Conservation (phyloP, 2,113 vertebrate genomes). For the Hemicordylus capensis region DNA sequence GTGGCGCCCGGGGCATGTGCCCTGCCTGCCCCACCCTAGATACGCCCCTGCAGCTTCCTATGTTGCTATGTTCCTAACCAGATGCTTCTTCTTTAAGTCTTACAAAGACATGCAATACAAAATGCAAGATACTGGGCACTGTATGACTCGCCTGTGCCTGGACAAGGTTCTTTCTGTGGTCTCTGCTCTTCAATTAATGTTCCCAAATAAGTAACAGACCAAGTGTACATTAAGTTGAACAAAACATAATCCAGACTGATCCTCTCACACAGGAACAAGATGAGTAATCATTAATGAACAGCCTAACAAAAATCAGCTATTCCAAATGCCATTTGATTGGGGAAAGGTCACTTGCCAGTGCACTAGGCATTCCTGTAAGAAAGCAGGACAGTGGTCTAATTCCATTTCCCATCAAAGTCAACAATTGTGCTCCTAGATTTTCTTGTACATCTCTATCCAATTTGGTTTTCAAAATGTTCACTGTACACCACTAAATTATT, state of each 20-base stretch:
- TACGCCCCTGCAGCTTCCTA: too few species aligned
- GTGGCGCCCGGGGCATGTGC: too few species aligned
- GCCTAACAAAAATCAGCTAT: background rate
- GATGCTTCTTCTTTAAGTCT: too few species aligned
- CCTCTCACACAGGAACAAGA: background rate
- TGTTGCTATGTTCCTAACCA: too few species aligned
- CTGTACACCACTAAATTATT: rapidly evolving
- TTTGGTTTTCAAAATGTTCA: background rate
- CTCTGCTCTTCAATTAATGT: background rate
- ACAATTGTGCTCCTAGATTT: background rate
- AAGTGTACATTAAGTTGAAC: background rate
- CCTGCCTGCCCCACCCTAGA: too few species aligned
- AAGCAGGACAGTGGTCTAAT: too few species aligned
- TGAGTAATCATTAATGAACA: conserved; percentile 32
- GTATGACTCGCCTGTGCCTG: too few species aligned
- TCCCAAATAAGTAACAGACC: background rate
- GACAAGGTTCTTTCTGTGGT: background rate
- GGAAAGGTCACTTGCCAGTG: rapidly evolving
- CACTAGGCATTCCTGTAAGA: too few species aligned
- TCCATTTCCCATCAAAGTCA: background rate
- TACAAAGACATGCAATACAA: too few species aligned
- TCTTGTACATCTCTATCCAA: background rate
- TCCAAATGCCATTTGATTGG: background rate
- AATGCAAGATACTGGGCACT: too few species aligned
- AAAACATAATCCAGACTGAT: background rate